Evolutionary conservation across 2,888 invertebrate species (phyloP).

Genomic region (Mythimna ferrago): DNA sequence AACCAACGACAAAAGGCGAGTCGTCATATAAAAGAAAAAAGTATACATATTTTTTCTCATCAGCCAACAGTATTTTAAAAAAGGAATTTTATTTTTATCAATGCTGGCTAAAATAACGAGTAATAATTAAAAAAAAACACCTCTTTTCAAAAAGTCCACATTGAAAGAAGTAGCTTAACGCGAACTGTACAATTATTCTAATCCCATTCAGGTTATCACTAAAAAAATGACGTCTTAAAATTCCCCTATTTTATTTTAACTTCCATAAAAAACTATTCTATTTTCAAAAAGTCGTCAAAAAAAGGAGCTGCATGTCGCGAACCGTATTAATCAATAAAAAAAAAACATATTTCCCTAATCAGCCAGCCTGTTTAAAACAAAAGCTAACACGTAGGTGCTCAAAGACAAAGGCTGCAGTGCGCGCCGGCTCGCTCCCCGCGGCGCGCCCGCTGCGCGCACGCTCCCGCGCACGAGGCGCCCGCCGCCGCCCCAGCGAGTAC

Average conservation of each 20-base stretch:
- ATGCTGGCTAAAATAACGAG: no score
- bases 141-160: no score
- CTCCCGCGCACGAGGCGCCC: constrained; percentile 53
- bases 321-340: not conserved
- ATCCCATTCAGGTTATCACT: no score
- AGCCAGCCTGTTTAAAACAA: not conserved
- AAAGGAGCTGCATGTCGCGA: not conserved
- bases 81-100: no score
- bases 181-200: no score
- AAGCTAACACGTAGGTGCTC: not conserved
- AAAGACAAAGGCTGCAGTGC: constrained; percentile 62
- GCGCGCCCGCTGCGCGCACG: constrained; percentile 58
- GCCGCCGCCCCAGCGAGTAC: constrained; percentile 26
- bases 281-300: not conserved
- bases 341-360: constrained; percentile 4
- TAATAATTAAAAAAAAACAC: no score
- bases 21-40: no score
- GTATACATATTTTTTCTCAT: not conserved
- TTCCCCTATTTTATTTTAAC: no score
- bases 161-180: no score
- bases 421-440: constrained; percentile 58
- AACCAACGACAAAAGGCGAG: no score
- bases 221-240: no score
- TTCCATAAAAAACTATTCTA: not conserved
- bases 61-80: no score